phyloP scores from a whole-genome alignment of 2,888 invertebrate species.

The Cosmia pyralina region DNA sequence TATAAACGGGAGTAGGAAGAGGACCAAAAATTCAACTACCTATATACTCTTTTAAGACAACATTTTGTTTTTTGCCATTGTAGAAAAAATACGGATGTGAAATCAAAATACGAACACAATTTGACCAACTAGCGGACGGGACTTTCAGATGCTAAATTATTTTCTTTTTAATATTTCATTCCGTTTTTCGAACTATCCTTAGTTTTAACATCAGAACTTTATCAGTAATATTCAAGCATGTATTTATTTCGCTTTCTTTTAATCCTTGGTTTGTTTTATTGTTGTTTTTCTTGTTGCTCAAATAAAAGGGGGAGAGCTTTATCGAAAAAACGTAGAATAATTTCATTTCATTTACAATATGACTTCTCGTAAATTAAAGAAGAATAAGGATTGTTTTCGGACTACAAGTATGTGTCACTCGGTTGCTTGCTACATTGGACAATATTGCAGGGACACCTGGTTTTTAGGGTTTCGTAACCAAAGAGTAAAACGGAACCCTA shows the following conservation, averaged over 20 bases:
- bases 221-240: constrained; percentile 2
- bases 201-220: constrained; percentile 13
- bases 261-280: constrained; percentile 8
- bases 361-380: not conserved
- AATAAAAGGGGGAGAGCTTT: not conserved
- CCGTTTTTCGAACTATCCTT: constrained; percentile 11
- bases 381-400: constrained; percentile 12
- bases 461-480: too few relatives aligned
- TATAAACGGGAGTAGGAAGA: not conserved
- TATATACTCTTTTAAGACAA: not conserved
- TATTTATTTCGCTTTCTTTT: not conserved
- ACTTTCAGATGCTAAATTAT: not conserved
- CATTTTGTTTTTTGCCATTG: not conserved
- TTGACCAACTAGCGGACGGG: constrained; percentile 11
- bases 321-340: not conserved
- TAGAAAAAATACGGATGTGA: not conserved
- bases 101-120: constrained; percentile 14
- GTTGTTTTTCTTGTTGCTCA: constrained; percentile 9
- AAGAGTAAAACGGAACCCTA: too few relatives aligned
- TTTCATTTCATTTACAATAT: constrained; percentile 8
- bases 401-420: too few relatives aligned
- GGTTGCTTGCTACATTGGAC: not conserved
- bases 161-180: constrained; percentile 9
- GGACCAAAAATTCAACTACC: not conserved
- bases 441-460: not conserved